Evolutionary conservation across 2,797 vertebrate species (phyloP), one percentile per base, ranked within the genome.

Genomic region (Acridotheres tristis): DNA sequence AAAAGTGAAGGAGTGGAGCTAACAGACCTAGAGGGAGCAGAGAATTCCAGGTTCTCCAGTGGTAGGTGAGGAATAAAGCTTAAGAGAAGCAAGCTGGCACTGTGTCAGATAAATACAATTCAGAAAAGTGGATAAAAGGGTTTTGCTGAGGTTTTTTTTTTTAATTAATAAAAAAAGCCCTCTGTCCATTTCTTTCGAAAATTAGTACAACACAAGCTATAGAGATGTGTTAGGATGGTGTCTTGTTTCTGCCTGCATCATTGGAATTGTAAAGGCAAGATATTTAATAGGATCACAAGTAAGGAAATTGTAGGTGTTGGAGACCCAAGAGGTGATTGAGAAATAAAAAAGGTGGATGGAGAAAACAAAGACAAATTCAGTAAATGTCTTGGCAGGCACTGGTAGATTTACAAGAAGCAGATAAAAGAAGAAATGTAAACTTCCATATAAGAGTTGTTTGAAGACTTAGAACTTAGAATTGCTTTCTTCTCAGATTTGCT

Each of bases 401-500:
- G 45, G 29, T 85, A 68, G 45, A 67, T 87, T 93, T 94, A 79
- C 34, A 72, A 81, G 34, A 19, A 32, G n/a, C 36, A 74, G 69
- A 76, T 88, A 77, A 75, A 88, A 76, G 48, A 67, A 63, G 43
- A 27, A 63, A 63, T 62, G 51, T 50, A 59, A 81, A 58, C 22
- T 84, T 61, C 59, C 18, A 17, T 19, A 3, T 63, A 54, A 50
- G 38, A 88, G 23, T 51, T 81, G 25, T 69, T 91, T 87, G 63
- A 92, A 92, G 34, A 50, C 55, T 78, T 51, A 34, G 66, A 85
- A 71, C 55, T 93, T 63, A 32, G n/a, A 90, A 88, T 80, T 77
- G 55, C 69, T 90, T 93, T 88, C 43, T 80, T 91, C 62, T 90
- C 61, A 53, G 45, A 69, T 83, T 93, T 90, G 54, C 63, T 90